These are phyloP conservation scores for Perizoma flavofasciatum DNA, from an alignment of 2,888 invertebrate species.

Conservation along the genomic window DNA sequence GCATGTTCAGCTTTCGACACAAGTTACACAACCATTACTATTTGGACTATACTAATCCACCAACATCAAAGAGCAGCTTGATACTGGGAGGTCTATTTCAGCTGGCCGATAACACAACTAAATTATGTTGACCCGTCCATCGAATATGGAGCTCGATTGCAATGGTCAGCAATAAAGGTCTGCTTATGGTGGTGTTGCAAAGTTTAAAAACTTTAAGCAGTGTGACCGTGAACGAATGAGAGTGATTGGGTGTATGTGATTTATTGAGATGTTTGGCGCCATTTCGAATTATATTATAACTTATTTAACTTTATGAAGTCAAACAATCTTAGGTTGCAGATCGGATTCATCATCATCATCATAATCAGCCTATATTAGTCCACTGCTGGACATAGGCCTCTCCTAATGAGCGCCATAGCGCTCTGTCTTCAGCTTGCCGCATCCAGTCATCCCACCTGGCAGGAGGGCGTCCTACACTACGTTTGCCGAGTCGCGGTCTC, in stretches of 20 bases:
- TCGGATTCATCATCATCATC: too few relatives aligned
- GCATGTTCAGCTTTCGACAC: conserved; percentile 63
- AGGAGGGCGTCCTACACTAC: too few relatives aligned
- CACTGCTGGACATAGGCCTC: too few relatives aligned
- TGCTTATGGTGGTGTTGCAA: conserved; percentile 36
- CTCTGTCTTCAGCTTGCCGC: too few relatives aligned
- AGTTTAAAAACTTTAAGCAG: conserved; percentile 25
- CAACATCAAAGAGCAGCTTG: conserved; percentile 22
- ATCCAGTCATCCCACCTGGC: too few relatives aligned
- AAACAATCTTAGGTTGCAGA: not conserved
- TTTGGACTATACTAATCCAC: conserved; percentile 28
- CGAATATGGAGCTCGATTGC: conserved; percentile 30
- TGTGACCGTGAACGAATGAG: conserved; percentile 36
- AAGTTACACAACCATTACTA: conserved; percentile 56
- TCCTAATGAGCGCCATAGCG: too few relatives aligned
- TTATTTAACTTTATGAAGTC: conserved; percentile 10
- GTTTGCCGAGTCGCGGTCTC: too few relatives aligned
- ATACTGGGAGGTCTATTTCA: conserved; percentile 31
- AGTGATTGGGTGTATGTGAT: conserved; percentile 34
- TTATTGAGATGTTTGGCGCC: conserved; percentile 31
- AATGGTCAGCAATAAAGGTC: conserved; percentile 37
- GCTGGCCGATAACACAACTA: conserved; percentile 37
- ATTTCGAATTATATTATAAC: conserved; percentile 18
- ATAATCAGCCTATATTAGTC: too few relatives aligned
- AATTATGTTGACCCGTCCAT: conserved; percentile 40